These are phyloP conservation scores for Tamias sibiricus DNA, from an alignment of 2,113 vertebrate genomes.

Conservation along the genomic window DNA sequence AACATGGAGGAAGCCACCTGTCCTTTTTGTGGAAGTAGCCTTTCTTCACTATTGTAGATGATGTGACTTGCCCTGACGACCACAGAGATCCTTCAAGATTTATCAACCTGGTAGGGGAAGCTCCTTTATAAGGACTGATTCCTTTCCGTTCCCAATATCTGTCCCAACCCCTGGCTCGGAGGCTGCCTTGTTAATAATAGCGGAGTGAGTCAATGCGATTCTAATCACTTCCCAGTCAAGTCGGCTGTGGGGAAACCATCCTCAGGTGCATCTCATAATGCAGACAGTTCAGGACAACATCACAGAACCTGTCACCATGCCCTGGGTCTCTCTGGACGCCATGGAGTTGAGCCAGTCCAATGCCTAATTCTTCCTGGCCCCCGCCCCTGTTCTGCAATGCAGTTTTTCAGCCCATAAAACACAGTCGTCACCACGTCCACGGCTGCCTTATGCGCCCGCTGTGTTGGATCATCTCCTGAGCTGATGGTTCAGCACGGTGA, in stretches of 20 bases:
- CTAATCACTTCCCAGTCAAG: neutral
- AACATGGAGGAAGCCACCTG: too few relatives aligned
- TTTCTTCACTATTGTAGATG: neutral
- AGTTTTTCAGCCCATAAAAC: constrained; percentile 67
- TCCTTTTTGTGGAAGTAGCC: neutral
- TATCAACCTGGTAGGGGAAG: neutral
- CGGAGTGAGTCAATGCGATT: neutral
- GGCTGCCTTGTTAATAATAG: neutral
- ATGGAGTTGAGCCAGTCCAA: neutral
- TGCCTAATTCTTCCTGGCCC: constrained; percentile 20
- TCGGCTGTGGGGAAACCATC: neutral
- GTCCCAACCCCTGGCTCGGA: neutral
- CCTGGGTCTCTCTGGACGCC: neutral
- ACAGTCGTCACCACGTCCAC: constrained; percentile 47
- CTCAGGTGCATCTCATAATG: neutral
- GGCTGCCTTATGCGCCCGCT: constrained; percentile 41
- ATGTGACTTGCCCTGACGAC: neutral
- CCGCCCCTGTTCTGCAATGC: constrained; percentile 44
- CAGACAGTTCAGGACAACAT: neutral
- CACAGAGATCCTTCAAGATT: neutral
- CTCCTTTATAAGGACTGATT: neutral
- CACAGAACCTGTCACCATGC: neutral
- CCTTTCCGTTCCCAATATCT: neutral
- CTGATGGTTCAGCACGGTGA: constrained; percentile 59
- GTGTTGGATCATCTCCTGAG: constrained; percentile 67